Evolutionary conservation across 1,140 invertebrate genomes (phyloP).

Genomic region (Drosophila kepulauana): DNA sequence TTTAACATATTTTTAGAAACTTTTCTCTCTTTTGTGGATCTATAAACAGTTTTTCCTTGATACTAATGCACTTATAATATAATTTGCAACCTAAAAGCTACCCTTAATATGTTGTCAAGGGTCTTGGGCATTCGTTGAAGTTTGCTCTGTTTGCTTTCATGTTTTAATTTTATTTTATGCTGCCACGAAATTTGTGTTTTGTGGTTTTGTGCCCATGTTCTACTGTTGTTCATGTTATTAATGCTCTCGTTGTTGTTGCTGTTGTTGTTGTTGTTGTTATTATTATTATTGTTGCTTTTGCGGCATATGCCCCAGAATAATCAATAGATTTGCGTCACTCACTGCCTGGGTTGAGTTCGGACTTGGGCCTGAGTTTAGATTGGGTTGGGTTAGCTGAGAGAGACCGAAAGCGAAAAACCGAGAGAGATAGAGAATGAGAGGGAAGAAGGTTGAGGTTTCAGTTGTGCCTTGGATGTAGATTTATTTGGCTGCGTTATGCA

Average conservation of each 20-base stretch:
- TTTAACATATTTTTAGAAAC: no score
- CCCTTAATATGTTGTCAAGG: neutral
- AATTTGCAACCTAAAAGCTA: neutral
- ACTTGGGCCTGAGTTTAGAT: neutral
- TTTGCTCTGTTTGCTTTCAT: neutral
- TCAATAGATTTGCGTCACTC: constrained; percentile 79
- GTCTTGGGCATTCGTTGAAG: neutral
- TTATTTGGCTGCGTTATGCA: constrained; percentile 16
- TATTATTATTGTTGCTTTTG: constrained; percentile 18
- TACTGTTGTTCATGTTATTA: constrained; percentile 30
- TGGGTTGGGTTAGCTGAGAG: neutral
- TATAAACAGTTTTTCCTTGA: no score
- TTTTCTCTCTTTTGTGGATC: no score
- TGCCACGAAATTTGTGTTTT: constrained; percentile 61
- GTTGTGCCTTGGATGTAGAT: constrained; percentile 9
- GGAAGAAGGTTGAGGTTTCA: constrained; percentile 1
- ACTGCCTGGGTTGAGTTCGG: constrained; percentile 30
- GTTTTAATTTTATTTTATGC: constrained; percentile 34
- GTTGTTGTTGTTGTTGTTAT: neutral
- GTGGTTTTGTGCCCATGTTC: constrained; percentile 51
- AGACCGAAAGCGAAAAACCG: neutral
- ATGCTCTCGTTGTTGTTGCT: neutral
- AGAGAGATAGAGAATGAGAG: no score
- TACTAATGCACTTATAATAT: neutral
- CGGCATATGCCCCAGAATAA: constrained; percentile 71